Evolutionary conservation across 2,113 vertebrate species (phyloP), one percentile per base, ranked within the genome.

Genomic region (Otus sunia): DNA sequence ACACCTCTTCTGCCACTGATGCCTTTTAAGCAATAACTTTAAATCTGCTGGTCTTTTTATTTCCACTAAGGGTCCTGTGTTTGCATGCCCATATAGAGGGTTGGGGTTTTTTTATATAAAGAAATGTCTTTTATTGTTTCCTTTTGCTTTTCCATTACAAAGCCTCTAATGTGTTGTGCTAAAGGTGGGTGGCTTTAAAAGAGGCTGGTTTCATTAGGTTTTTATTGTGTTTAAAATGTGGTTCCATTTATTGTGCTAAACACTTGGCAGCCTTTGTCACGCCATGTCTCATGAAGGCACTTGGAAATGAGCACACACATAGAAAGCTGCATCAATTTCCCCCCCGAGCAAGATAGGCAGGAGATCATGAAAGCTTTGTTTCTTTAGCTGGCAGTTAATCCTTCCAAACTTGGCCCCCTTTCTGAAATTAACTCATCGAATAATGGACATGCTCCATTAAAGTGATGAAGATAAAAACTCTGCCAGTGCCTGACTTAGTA

Each of bases 371-470:
- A 92, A 92, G 76, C 91, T 94, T 96, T 97, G 94, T 96, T 97
- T 96, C 92, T 93, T 94, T 92, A 91, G 74, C 77, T 96, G 95
- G 81, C 81, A 90, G 81, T 90, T 96, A 95, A 95, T 95, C 81
- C 89, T 94, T 88, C 90, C 87, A 94, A 92, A 92, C 87, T 96
- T 97, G 95, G 87, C 91, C 78, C 84, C 75, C 55, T 93, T 94
- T 96, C 93, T 94, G 93, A 97, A 96, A 96, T 96, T 96, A 97
- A 97, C 91, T 97, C 94, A 96, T 83, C 30, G 37, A 95, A 96
- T 97, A 97, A 97, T 93, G 93, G 96, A 95, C 96, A 94, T 93
- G 86, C 69, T 97, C 94, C 92, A 94, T 95, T 97, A 97, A 92
- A 96, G 83, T 90, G 95, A 96, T 96, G 96, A 95, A 97, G 97